Evolutionary conservation across 2,888 invertebrate genomes (phyloP).

Genomic region (Caenorhabditis parvicauda): DNA sequence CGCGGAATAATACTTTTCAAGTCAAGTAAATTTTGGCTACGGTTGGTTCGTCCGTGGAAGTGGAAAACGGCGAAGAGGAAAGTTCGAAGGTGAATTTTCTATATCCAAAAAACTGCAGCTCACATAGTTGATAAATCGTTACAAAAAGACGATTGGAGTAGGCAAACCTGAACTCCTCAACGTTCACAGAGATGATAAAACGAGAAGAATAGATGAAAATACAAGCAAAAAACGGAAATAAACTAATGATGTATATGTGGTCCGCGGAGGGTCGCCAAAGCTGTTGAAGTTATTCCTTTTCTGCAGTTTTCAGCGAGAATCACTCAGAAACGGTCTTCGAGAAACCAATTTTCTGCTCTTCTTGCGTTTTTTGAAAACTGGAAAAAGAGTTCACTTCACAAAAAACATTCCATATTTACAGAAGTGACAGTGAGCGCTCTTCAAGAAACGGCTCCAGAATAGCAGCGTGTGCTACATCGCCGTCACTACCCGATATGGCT

Average conservation of each 20-base stretch:
- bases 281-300: too few relatives aligned
- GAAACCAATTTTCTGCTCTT: too few relatives aligned
- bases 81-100: conserved; percentile 30
- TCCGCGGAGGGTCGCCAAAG: too few relatives aligned
- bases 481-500: conserved; percentile 30
- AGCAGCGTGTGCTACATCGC: conserved; percentile 26
- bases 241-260: background rate
- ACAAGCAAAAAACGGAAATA: background rate
- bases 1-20: conserved; percentile 14
- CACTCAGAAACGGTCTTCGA: too few relatives aligned
- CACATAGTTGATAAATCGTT: too few relatives aligned
- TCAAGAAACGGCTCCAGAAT: conserved; percentile 15
- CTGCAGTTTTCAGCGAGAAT: too few relatives aligned
- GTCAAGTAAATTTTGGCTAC: conserved; percentile 55
- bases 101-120: too few relatives aligned
- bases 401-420: conserved; percentile 11
- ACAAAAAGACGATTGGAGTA: too few relatives aligned
- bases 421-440: conserved; percentile 34
- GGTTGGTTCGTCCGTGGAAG: conserved; percentile 59
- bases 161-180: too few relatives aligned
- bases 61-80: conserved; percentile 42
- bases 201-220: background rate
- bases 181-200: background rate
- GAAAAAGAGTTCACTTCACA: background rate
- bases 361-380: too few relatives aligned